Percentiles rank a stretch among this genome's conserved stretches.
Conservation (phyloP, 2,888 invertebrate genomes). For the Eutolmus rufibarbis region DNA sequence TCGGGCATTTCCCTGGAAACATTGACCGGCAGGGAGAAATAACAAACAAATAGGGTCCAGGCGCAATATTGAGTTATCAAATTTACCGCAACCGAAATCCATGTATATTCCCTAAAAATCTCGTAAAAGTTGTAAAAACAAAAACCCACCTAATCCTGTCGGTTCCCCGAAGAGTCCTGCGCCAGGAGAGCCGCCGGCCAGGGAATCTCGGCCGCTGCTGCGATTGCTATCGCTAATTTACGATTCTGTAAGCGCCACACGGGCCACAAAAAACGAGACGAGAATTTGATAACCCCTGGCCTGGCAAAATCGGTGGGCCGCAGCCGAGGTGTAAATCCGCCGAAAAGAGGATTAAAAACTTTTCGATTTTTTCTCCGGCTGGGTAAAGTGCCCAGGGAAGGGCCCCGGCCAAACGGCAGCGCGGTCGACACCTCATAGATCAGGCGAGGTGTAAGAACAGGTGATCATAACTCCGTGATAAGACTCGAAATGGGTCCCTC, state of each 20-base stretch:
- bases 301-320: slow-evolving; percentile 10
- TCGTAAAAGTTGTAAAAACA: slow-evolving; percentile 20
- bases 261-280: slow-evolving; percentile 28
- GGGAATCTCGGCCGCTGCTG: slow-evolving; percentile 3
- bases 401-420: neutral
- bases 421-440: slow-evolving; percentile 38
- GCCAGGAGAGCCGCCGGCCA: neutral
- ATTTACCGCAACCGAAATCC: slow-evolving; percentile 29
- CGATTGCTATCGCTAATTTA: slow-evolving; percentile 39
- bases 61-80: slow-evolving; percentile 34
- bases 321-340: slow-evolving; percentile 14
- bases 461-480: slow-evolving; percentile 28
- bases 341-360: slow-evolving; percentile 31
- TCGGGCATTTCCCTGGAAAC: neutral
- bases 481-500: slow-evolving; percentile 27
- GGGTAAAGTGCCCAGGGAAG: neutral
- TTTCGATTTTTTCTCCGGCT: neutral
- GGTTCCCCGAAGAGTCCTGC: slow-evolving; percentile 7
- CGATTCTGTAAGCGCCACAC: slow-evolving; percentile 40
- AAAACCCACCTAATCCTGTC: slow-evolving; percentile 28
- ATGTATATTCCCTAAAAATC: slow-evolving; percentile 24
- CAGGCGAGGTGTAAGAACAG: slow-evolving; percentile 30
- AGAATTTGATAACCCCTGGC: slow-evolving; percentile 34
- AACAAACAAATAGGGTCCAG: neutral
- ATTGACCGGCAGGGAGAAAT: neutral